Evolutionary conservation across 2,113 vertebrate genomes (phyloP).

Genomic region (Caloenas nicobarica): DNA sequence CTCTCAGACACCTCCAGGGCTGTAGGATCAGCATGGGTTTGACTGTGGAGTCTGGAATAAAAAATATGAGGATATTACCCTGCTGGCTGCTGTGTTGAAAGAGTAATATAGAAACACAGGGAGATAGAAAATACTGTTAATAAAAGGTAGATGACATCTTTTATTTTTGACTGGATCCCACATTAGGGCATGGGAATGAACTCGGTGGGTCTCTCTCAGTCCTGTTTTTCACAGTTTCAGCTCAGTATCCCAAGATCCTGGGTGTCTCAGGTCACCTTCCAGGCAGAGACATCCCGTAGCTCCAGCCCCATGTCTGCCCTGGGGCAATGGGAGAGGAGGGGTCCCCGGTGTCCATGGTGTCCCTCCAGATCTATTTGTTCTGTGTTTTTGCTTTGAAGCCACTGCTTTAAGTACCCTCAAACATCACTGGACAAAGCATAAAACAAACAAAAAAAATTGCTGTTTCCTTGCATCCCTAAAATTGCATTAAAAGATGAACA

Average conservation of each 20-base stretch:
- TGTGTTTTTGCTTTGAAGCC: neutral
- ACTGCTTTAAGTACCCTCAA: neutral
- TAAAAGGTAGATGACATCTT: neutral
- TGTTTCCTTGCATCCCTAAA: neutral
- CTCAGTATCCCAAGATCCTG: too few species aligned
- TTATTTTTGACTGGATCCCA: neutral
- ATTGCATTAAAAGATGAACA: neutral
- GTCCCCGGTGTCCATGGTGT: neutral
- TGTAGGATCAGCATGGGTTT: neutral
- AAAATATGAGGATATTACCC: neutral
- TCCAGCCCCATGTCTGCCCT: neutral
- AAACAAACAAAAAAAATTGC: neutral
- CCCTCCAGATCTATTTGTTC: neutral
- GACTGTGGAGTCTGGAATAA: neutral
- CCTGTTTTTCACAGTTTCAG: neutral
- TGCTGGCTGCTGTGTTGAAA: neutral
- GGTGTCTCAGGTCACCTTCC: neutral
- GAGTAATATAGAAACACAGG: neutral
- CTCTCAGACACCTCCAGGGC: neutral
- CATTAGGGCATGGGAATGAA: neutral
- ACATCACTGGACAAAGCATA: neutral
- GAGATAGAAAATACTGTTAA: neutral
- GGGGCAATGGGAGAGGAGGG: neutral
- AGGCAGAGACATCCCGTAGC: neutral
- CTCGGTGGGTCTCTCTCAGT: neutral